phyloP scores from a whole-genome alignment of 2,888 invertebrate genomes.

The Spilarctia lutea region DNA sequence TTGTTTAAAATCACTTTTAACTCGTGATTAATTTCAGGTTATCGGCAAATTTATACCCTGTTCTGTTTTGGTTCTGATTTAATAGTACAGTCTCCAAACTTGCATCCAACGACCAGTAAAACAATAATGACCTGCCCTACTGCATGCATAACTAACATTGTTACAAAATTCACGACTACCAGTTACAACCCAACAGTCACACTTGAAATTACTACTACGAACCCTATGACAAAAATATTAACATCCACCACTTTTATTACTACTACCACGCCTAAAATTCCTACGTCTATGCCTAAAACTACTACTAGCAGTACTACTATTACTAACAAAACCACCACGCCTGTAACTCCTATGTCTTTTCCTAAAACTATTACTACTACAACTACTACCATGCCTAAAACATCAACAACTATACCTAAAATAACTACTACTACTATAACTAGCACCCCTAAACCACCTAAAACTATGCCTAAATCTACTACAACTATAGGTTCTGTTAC shows the following conservation, averaged over 20 bases:
- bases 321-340: background rate
- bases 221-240: background rate
- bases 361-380: background rate
- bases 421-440: background rate
- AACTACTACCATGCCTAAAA: background rate
- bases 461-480: background rate
- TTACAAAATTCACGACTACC: slow-evolving; percentile 5
- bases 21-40: slow-evolving; percentile 11
- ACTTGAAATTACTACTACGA: background rate
- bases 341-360: too few species aligned
- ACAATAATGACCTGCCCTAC: background rate
- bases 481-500: background rate
- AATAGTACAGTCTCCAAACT: background rate
- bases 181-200: background rate
- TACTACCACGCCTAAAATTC: background rate
- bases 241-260: background rate
- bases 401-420: background rate
- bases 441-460: background rate
- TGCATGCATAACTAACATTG: background rate
- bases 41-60: slow-evolving; percentile 8
- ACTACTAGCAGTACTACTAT: background rate
- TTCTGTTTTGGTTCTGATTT: slow-evolving; percentile 12
- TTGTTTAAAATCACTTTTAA: background rate
- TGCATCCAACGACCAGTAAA: slow-evolving; percentile 1
- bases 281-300: background rate